Base-by-base conservation (phyloP, 2,113 vertebrate genomes). In the Galbula dea region DNA sequence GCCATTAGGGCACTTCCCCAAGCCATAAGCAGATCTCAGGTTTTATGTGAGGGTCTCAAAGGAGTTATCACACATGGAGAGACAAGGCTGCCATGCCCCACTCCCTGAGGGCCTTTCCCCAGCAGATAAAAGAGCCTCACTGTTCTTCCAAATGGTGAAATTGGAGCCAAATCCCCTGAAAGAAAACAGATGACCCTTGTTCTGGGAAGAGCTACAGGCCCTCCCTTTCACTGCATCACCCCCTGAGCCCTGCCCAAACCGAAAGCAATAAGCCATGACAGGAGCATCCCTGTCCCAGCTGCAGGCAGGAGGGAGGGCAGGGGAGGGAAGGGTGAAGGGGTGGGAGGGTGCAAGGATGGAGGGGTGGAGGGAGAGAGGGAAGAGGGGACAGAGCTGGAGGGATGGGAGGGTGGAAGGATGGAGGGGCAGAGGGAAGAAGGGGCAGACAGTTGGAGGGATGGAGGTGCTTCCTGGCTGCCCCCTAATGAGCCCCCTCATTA, bases 131-230 rank as follows among this genome's bases (percentile, higher is more conserved):
- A 96, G 91, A 77, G 76, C 86, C 83, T 75, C 83, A 75, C 73
- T 94, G 94, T 93, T 95, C 94, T 67, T 61, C 39, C 62, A 29
- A 76, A 29, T 30, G 51, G 61, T 75, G 93, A 91, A 95, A 91
- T 39, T 5, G 1, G 90, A 96, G 96, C 76, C 94, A 93, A 95
- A 93, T 89, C 94, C 89, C 86, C 73, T 91, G 94, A 86, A 95
- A 97, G 93, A 89, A 96, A 96, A 94, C 93, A 94, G 96, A 96
- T 93, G 95, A 95, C 89, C 94, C 87, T 79, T 95, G 48, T 97
- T 95, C 92, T 93, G 94, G 88, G 91, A 93, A 78, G 74, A 32
- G 79, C 86, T 43, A 45, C 2, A 8, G 41, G 48, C 89, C 83
- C 83, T 93, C 52, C 86, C 65, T 83, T 89, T 51, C 67, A 86